Percentiles rank a stretch among this genome's conserved stretches.
phyloP scores from a whole-genome alignment of 2,113 vertebrate species.

The Trichomycterus rosablanca region DNA sequence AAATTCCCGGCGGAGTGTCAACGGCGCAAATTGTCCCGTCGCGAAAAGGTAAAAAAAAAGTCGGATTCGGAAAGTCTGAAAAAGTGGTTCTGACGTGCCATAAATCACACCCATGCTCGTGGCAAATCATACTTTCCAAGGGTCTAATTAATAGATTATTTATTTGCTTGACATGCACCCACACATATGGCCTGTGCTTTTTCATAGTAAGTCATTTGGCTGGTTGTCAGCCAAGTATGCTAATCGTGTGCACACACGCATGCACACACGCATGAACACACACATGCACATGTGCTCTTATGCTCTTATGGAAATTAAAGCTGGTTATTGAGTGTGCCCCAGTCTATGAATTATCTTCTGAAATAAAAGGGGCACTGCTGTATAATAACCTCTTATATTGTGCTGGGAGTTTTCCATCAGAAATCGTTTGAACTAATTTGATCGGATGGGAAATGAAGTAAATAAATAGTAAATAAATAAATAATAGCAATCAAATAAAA shows the following conservation, averaged over 20 bases:
- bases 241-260: conserved; percentile 7
- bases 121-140: conserved; percentile 67
- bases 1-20: conserved; percentile 52
- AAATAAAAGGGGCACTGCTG: no score
- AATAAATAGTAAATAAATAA: no score
- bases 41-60: neutral
- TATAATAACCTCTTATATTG: no score
- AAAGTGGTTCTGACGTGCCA: conserved; percentile 59
- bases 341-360: no score
- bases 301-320: no score
- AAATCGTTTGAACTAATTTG: no score
- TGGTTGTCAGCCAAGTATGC: conserved; percentile 16
- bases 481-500: no score
- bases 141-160: conserved; percentile 70
- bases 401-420: no score
- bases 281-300: neutral
- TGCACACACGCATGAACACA: neutral
- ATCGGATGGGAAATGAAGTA: no score
- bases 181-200: conserved; percentile 12
- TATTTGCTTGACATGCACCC: conserved; percentile 59
- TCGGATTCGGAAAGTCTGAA: no score
- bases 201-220: conserved; percentile 32
- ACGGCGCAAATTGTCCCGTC: conserved; percentile 54
- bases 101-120: conserved; percentile 64
- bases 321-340: no score